These are phyloP conservation scores for Leuciscus idus DNA, from an alignment of 2,113 vertebrate species.

Conservation along the genomic window DNA sequence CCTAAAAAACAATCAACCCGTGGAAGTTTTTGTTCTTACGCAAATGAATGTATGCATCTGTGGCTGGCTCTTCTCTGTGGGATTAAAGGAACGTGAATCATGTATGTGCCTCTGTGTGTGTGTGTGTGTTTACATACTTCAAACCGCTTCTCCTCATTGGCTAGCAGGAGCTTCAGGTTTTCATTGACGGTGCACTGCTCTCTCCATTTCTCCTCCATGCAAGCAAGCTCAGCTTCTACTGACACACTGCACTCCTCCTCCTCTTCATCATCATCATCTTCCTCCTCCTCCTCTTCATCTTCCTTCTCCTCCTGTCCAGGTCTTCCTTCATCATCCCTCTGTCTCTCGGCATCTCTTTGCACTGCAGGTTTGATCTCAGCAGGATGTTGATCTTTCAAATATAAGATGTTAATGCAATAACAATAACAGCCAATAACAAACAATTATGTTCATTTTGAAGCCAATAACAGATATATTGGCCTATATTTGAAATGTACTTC, in stretches of 20 bases:
- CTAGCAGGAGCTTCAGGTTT: conserved; percentile 83
- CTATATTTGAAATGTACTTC: too few relatives aligned
- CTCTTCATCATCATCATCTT: conserved; percentile 66
- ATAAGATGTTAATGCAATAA: conserved; percentile 37
- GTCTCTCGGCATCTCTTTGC: conserved; percentile 5
- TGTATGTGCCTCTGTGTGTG: conserved; percentile 48
- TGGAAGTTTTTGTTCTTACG: not conserved
- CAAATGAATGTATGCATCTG: not conserved
- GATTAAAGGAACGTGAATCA: not conserved
- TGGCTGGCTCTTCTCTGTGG: not conserved
- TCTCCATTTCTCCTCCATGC: conserved; percentile 94
- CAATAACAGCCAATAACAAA: not conserved
- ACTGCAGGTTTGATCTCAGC: conserved; percentile 11
- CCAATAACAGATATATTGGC: too few relatives aligned
- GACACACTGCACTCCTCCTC: conserved; percentile 80
- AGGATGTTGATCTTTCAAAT: conserved; percentile 14
- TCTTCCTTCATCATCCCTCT: not conserved
- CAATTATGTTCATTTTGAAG: not conserved
- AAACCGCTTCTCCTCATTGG: conserved; percentile 85
- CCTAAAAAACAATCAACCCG: not conserved
- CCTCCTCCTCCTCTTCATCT: conserved; percentile 57
- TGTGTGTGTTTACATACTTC: conserved; percentile 75
- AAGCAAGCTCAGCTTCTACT: conserved; percentile 89
- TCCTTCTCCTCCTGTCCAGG: not conserved
- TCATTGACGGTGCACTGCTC: conserved; percentile 91